Percentiles rank a stretch among this genome's conserved stretches.
Evolutionary conservation across 2,797 vertebrate species (phyloP).

Genomic region (Myotis daubentonii): DNA sequence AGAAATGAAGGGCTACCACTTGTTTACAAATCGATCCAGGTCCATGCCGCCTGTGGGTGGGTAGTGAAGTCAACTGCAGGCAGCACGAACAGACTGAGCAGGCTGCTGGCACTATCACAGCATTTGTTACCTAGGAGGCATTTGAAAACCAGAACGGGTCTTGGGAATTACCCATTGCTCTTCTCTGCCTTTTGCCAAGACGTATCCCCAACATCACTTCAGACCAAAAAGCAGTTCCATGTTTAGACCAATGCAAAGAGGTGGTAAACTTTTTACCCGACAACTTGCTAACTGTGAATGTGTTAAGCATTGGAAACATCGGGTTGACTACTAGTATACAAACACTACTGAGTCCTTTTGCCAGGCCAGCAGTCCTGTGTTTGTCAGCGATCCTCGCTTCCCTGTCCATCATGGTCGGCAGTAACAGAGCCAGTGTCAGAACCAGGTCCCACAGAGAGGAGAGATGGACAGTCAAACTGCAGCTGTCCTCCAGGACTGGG

Average conservation of each 20-base stretch:
- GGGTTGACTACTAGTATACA: not conserved
- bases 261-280: not conserved
- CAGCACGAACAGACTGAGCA: not conserved
- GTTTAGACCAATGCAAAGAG: not conserved
- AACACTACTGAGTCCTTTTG: not conserved
- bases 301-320: not conserved
- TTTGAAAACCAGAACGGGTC: not conserved
- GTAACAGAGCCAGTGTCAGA: not conserved
- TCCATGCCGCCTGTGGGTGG: not conserved
- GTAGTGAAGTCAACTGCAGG: not conserved
- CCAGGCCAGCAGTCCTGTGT: not conserved
- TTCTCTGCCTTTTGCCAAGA: not conserved
- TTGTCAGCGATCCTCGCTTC: not conserved
- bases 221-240: not conserved
- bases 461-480: not conserved
- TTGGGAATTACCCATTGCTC: not conserved
- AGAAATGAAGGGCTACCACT: not conserved
- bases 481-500: not conserved
- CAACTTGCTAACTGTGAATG: not conserved
- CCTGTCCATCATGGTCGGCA: not conserved
- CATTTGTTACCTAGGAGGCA: not conserved
- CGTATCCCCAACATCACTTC: not conserved
- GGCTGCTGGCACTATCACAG: not conserved
- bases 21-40: not conserved
- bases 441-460: not conserved